Evolutionary conservation across 2,113 vertebrate genomes (phyloP), one percentile per base, ranked within the genome.

Genomic region (Tauraco erythrolophus): DNA sequence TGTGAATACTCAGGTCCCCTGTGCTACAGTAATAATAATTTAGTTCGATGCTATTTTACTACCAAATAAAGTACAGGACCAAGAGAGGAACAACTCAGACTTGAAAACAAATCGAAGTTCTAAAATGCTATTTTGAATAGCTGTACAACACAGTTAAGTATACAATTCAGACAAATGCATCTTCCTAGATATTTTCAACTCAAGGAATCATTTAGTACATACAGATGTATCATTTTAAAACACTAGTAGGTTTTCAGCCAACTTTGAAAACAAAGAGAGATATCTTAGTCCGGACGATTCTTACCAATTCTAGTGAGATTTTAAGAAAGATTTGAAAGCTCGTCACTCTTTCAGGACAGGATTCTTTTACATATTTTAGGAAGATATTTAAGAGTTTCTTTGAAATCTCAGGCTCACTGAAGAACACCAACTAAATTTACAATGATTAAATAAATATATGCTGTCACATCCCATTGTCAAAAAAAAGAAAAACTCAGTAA

Each of bases 1-100:
- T 43, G 11, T 9, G 5, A 72, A 57, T 19, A 75, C 0, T 0
- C 19, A 69, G 27, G 5, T 76, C 9, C 22, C 22, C 7, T 13
- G 8, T 43, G 56, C 39, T 33, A 92, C 19, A 28, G 14, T 11
- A 71, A 37, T 24, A 41, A 84, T 19, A 35, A 57, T 58, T 53
- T 11, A 2, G 1, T 10, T 48, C 88, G 19, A 21, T 11, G 6
- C 24, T 84, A 51, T 64, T 58, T 39, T 54, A 56, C 16, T 62
- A 77, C 23, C 41, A 80, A 88, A 57, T 10, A 25, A 92, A 82
- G 12, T 33, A 56, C 2, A 71, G 22, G 8, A 64, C 12, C 9
- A 37, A 92, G 25, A 74, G 7, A 70, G 6, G 6, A 66, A 66
- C 4, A 82, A 53, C n/a, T 45, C 15, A 37, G 3, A 92, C 81